Percentiles rank a stretch among this genome's conserved stretches.
These are phyloP conservation scores for Galerucella pusilla DNA, from an alignment of 2,888 invertebrate genomes.

Conservation along the genomic window DNA sequence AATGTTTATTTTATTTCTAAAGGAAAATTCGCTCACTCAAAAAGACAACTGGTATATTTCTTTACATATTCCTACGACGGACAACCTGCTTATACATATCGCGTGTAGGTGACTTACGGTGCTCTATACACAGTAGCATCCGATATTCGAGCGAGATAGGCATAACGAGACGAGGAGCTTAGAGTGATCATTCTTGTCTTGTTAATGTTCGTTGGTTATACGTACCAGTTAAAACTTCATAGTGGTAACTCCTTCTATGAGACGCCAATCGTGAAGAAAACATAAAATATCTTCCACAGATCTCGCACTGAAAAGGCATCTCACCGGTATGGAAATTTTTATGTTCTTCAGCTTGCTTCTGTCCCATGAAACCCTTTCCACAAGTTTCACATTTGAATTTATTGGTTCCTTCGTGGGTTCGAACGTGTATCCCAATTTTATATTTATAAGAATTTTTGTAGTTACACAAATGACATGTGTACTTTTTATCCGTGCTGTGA, in stretches of 20 bases:
- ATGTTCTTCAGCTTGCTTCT: slow-evolving; percentile 65
- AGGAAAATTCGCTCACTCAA: no score
- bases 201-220: no score
- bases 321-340: slow-evolving; percentile 67
- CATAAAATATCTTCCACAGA: slow-evolving; percentile 67
- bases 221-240: slow-evolving; percentile 58
- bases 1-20: no score
- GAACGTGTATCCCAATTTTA: slow-evolving; percentile 59
- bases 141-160: no score
- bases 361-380: slow-evolving; percentile 63
- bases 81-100: no score
- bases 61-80: no score
- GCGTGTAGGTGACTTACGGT: no score
- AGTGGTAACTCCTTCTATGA: slow-evolving; percentile 65
- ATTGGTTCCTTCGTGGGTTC: slow-evolving; percentile 62
- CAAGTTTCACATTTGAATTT: slow-evolving; percentile 65
- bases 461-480: slow-evolving; percentile 41
- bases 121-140: no score
- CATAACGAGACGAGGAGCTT: no score
- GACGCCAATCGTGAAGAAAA: slow-evolving; percentile 64
- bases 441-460: slow-evolving; percentile 36
- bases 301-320: slow-evolving; percentile 64
- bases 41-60: no score
- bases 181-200: no score
- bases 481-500: slow-evolving; percentile 35